Percentiles rank a stretch among this genome's conserved stretches.
phyloP scores from a whole-genome alignment of 2,888 invertebrate genomes.

The Meloe dianella region DNA sequence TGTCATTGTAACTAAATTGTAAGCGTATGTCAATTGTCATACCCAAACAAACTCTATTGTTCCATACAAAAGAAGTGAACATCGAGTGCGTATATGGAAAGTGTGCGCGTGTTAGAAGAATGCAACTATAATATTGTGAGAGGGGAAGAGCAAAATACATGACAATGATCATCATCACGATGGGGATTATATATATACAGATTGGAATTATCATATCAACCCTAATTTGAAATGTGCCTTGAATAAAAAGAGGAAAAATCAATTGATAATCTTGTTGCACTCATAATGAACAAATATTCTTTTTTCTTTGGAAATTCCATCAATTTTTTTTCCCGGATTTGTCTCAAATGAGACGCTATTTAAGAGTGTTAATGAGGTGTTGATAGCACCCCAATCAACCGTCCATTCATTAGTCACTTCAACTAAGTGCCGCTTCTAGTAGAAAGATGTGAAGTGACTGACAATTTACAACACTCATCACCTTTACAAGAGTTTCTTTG shows the following conservation, averaged over 20 bases:
- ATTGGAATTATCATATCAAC: conserved; percentile 10
- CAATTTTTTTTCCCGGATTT: neutral
- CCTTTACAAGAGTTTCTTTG: neutral
- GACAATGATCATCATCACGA: conserved; percentile 11
- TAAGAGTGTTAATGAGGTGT: conserved; percentile 41
- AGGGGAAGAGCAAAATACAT: neutral
- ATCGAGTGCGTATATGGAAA: conserved; percentile 50
- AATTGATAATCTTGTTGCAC: neutral
- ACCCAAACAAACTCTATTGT: conserved; percentile 58
- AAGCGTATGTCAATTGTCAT: conserved; percentile 60
- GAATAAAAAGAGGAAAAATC: neutral
- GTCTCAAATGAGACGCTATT: no score
- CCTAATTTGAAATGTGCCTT: neutral
- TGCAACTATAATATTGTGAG: neutral
- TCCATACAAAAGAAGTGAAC: conserved; percentile 57
- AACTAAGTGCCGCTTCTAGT: conserved; percentile 50
- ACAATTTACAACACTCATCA: conserved; percentile 38
- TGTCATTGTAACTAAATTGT: conserved; percentile 52
- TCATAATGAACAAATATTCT: neutral
- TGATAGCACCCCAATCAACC: conserved; percentile 49
- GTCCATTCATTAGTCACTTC: conserved; percentile 54
- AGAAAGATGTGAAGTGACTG: conserved; percentile 50
- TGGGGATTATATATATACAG: conserved; percentile 4
- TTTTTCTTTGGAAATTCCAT: neutral
- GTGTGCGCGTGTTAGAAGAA: conserved; percentile 33